Conservation (phyloP, 1,140 invertebrate genomes). For the Drosophila fuyamai region DNA sequence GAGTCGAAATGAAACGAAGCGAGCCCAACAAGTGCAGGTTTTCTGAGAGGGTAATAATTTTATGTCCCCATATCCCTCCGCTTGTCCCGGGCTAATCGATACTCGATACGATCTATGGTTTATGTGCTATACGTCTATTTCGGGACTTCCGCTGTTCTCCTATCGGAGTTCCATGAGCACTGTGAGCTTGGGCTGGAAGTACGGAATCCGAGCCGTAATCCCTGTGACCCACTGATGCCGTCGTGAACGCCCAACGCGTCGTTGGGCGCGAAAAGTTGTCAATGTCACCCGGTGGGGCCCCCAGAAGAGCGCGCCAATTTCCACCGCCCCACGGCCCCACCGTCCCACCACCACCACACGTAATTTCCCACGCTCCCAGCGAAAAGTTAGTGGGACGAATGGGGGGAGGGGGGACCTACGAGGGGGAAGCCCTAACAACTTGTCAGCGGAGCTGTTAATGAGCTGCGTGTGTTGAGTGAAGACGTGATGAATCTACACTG, state of each 20-base stretch:
- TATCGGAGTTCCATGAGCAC: not conserved
- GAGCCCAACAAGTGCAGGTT: conserved; percentile 58
- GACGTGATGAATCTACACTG: conserved; percentile 16
- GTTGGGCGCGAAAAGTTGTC: conserved; percentile 26
- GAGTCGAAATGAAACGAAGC: conserved; percentile 1
- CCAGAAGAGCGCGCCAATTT: conserved; percentile 33
- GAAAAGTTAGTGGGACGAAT: conserved; percentile 13
- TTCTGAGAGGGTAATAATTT: conserved; percentile 54
- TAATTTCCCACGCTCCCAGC: conserved; percentile 63
- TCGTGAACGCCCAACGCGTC: conserved; percentile 20
- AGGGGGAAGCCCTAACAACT: conserved; percentile 35
- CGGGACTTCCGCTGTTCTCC: conserved; percentile 42
- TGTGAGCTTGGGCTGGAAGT: not conserved
- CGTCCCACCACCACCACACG: not conserved
- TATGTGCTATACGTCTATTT: conserved; percentile 49
- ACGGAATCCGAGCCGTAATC: not conserved
- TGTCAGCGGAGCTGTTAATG: conserved; percentile 69
- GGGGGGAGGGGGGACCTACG: not conserved
- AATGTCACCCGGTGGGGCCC: conserved; percentile 46
- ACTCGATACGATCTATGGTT: conserved; percentile 54
- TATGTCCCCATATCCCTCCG: conserved; percentile 11
- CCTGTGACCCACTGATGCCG: conserved; percentile 27
- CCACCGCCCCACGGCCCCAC: conserved; percentile 4
- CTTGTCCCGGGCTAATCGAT: conserved; percentile 56
- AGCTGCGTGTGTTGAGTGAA: conserved; percentile 31